A percentile compares a stretch with the other conserved stretches of the same genome.
Evolutionary conservation across 2,113 vertebrate genomes (phyloP).

Genomic region (Apeltes quadracus): DNA sequence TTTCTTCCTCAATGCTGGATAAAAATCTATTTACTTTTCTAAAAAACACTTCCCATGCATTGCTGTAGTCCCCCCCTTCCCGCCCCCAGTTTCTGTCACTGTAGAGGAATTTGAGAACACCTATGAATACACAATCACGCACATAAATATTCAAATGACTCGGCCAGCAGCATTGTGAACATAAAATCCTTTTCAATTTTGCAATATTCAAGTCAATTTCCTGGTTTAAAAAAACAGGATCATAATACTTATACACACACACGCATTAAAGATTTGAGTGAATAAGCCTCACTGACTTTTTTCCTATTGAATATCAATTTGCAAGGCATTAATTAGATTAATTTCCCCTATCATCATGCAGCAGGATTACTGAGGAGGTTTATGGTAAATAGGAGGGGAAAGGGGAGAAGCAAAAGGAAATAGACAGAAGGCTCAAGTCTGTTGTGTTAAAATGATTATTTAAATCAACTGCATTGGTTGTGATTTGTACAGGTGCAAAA

Average conservation of each 20-base stretch:
- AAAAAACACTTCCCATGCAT: conserved; percentile 10
- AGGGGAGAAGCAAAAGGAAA: conserved; percentile 15
- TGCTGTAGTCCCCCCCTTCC: background rate
- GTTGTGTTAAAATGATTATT: background rate
- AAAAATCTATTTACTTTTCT: conserved; percentile 43
- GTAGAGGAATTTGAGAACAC: conserved; percentile 9
- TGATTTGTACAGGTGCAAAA: background rate
- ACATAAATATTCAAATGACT: background rate
- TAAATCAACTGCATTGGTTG: background rate
- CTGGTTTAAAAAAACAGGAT: background rate
- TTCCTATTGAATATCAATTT: conserved; percentile 31
- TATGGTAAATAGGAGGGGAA: conserved; percentile 16
- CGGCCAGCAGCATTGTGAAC: background rate
- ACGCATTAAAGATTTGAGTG: background rate
- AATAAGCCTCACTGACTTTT: conserved; percentile 3
- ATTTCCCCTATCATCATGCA: conserved; percentile 29
- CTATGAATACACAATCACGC: background rate
- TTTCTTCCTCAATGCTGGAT: conserved; percentile 15
- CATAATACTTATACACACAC: background rate
- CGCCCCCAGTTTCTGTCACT: background rate
- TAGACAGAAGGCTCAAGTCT: background rate
- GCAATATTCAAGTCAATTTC: background rate
- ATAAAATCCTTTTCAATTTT: background rate
- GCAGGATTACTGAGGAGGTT: conserved; percentile 17
- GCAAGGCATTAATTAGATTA: conserved; percentile 27